phyloP scores from a whole-genome alignment of 2,888 invertebrate species.

The Thumatha senex region DNA sequence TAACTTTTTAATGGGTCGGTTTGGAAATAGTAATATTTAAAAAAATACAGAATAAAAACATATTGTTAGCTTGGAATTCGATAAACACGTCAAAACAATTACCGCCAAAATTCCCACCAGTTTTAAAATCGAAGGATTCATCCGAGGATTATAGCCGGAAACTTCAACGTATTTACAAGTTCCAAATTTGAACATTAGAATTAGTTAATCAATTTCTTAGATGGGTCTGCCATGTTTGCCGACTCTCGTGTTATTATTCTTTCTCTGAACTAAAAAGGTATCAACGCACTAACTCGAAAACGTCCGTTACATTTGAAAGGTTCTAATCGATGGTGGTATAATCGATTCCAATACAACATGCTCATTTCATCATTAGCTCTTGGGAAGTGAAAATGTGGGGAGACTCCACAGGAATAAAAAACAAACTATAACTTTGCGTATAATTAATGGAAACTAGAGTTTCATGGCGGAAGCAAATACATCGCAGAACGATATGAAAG shows the following conservation, averaged over 20 bases:
- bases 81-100: not conserved
- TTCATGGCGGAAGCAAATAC: too few relatives aligned
- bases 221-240: not conserved
- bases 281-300: not conserved
- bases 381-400: too few relatives aligned
- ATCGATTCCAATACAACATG: too few relatives aligned
- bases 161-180: conserved; percentile 1
- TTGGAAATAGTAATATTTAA: too few relatives aligned
- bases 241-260: conserved; percentile 1
- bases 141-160: not conserved
- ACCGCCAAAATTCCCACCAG: conserved; percentile 1
- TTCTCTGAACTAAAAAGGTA: not conserved
- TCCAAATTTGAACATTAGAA: not conserved
- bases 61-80: not conserved
- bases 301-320: not conserved
- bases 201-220: conserved; percentile 3
- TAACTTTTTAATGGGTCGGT: too few relatives aligned
- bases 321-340: not conserved
- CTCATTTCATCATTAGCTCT: too few relatives aligned
- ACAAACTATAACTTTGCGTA: too few relatives aligned
- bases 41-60: not conserved
- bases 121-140: not conserved
- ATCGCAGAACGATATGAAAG: too few relatives aligned
- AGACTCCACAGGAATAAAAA: too few relatives aligned
- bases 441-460: too few relatives aligned